Conservation (phyloP, 2,797 vertebrate genomes). For the Hippopotamyrus pictus region DNA sequence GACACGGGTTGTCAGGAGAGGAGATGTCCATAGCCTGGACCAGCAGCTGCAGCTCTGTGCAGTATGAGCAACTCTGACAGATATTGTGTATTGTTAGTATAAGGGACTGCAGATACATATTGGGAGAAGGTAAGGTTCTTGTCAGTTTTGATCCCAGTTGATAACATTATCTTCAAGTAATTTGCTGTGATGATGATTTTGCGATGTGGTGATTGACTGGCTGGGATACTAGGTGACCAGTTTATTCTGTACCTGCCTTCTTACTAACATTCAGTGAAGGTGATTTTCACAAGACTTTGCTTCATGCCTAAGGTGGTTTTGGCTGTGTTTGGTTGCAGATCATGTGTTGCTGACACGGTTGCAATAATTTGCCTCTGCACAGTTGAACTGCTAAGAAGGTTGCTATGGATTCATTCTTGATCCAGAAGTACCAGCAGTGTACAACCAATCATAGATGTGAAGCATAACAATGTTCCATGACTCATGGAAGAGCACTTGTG, state of each 20-base stretch:
- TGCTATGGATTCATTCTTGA: neutral
- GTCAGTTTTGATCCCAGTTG: neutral
- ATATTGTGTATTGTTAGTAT: neutral
- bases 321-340: neutral
- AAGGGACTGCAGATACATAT: neutral
- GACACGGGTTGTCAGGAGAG: neutral
- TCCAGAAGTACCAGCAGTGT: neutral
- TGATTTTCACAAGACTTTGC: neutral
- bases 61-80: neutral
- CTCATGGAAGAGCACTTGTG: neutral
- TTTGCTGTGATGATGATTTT: neutral
- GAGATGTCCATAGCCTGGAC: neutral
- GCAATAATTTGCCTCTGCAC: slow-evolving; percentile 5
- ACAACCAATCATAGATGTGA: neutral
- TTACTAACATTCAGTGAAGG: neutral
- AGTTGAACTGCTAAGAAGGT: neutral
- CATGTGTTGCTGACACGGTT: neutral
- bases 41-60: neutral
- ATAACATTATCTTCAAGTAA: neutral
- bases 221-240: neutral
- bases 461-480: neutral
- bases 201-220: neutral
- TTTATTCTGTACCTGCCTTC: neutral
- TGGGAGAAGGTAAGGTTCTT: neutral
- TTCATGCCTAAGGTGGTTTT: neutral